Evolutionary conservation across 1,140 invertebrate genomes (phyloP), one percentile per base, ranked within the genome.

Genomic region (Orchestia grillus): DNA sequence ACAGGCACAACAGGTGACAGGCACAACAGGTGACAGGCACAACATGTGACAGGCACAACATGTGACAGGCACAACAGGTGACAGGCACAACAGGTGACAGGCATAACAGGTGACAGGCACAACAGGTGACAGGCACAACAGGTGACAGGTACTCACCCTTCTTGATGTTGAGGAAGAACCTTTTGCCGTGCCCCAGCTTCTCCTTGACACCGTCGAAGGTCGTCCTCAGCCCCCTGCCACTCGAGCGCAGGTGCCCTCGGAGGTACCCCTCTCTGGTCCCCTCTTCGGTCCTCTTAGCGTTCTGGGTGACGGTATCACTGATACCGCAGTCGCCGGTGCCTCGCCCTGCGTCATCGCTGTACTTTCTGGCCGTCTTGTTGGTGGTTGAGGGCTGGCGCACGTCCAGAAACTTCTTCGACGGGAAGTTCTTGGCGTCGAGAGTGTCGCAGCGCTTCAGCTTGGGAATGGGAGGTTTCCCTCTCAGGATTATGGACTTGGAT

Each of bases 141-240:
- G 36, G 62, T 77, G 62, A 77, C 28, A 77, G 15, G 62, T 94
- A 96, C 95, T 97, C 45, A 97, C 96, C 96, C 96, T 96, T 96
- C 92, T 62, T 96, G 87, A 96, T 96, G 96, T 96, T 96, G 96
- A 96, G 95, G n/a, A 96, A 96, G 43, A 96, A 96, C 41, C 90
- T 77, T 96, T 95, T 96, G 77, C 95, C 96, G 95, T 91, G 96
- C 47, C 96, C 96, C 42, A 96, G 95, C 96, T 96, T 96, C n/a
- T 96, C 96, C 44, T 96, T 87, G 42, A 96, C 96, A 45, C 96
- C 96, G 36, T 96, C 96, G 57, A 96, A 95, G 57, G 90, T 96
- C 62, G 96, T 96, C 87, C 91, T 96, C 57, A 96, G 87, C 19
- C 96, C 96, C 8, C 96, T 96, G 41, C 96, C 96, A 19, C 96